Base-by-base conservation (phyloP, 1,140 invertebrate species). In the Leptinotarsa undecemlineata region DNA sequence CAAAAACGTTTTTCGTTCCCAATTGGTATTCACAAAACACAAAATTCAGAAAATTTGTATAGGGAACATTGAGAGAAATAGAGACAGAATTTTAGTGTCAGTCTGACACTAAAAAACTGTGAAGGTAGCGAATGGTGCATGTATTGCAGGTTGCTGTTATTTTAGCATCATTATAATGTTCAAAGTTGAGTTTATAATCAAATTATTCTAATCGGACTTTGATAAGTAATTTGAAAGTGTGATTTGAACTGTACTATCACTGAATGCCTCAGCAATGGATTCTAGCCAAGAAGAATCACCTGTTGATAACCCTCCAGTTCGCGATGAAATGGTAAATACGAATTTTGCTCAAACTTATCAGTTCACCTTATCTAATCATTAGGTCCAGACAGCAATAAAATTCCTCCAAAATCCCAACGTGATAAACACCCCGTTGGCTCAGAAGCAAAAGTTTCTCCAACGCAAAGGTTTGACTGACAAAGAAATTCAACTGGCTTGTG, bases 391-490 rank as follows among this genome's bases (percentile, higher is more conserved):
- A 33, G 95, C 95, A 48, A 90, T 96, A 13, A 94, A 93, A 80
- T 96, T 96, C 87, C 85, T 96, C 48, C 90, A 92, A 84, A 95
- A 96, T 87, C 92, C 92, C 47, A 94, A 92, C 84, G 93, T 96
- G 4, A 88, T 89, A 61, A 85, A 88, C 71, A 94, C 91, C 82
- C 90, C 94, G 0, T 80, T 93, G 48, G 87, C 89, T 66, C 91
- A 94, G 79, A 95, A 94, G 82, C 90, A 93, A 82, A 88, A 91
- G 76, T 96, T 96, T 87, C 86, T 96, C 5, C 88, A 90, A 78
- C 90, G 89, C 75, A 96, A 96, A 87, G 95, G 95, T 71, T 85
- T 95, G 2, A 92, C 91, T 0, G 90, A 93, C n/a, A 85, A 89
- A n/a, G 94, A 95, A 85, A 93, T 95, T 69, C 87, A 90, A 77